Conservation (phyloP, 2,888 invertebrate genomes). For the Troides oblongomaculatus region DNA sequence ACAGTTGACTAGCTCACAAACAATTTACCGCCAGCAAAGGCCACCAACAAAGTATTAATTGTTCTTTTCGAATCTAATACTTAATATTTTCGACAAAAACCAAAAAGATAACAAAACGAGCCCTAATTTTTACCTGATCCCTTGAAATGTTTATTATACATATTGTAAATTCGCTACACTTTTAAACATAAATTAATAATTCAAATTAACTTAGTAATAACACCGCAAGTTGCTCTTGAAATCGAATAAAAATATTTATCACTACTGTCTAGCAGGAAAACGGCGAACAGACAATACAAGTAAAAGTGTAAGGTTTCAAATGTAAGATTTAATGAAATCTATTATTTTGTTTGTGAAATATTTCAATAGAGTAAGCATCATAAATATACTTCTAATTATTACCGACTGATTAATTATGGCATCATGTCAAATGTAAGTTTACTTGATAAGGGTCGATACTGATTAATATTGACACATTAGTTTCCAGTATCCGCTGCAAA, state of each 20-base stretch:
- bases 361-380: no score
- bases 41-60: not conserved
- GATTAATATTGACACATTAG: constrained; percentile 7
- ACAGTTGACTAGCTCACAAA: not conserved
- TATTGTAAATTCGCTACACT: not conserved
- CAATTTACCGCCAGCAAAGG: not conserved
- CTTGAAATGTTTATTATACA: not conserved
- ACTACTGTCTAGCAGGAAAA: no score
- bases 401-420: no score
- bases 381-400: no score
- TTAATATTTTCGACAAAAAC: not conserved
- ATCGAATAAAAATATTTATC: not conserved
- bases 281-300: no score
- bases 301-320: no score
- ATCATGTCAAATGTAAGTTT: not conserved
- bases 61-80: not conserved
- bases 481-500: not conserved
- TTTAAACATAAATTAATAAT: not conserved
- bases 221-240: not conserved
- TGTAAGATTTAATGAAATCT: no score
- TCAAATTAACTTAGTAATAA: not conserved
- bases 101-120: not conserved
- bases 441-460: constrained; percentile 3
- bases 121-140: no score
- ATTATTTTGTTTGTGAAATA: no score